Evolutionary conservation across 2,113 vertebrate genomes (phyloP).

Genomic region (Origma solitaria): DNA sequence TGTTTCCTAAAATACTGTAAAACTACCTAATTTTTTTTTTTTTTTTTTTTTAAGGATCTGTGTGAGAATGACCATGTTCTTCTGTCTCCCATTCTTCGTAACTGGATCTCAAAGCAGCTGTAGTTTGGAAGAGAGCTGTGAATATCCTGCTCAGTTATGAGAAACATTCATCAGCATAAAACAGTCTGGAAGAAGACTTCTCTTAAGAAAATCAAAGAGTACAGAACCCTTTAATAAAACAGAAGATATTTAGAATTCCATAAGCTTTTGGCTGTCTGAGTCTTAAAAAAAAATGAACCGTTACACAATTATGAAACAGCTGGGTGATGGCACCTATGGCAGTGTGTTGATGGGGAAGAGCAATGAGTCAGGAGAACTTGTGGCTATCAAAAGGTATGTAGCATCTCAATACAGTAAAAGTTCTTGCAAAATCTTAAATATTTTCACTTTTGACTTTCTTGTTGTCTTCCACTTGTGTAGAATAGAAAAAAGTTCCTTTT

Average conservation of each 20-base stretch:
- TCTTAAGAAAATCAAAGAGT: neutral
- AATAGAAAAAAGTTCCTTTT: neutral
- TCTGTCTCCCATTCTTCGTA: neutral
- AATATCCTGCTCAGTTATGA: conserved; percentile 17
- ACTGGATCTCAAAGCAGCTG: conserved; percentile 1
- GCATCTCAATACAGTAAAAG: neutral
- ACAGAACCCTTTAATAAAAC: neutral
- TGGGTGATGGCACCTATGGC: conserved; percentile 96
- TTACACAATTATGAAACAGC: conserved; percentile 90
- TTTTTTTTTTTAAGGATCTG: neutral
- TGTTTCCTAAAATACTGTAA: neutral
- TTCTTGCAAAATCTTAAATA: neutral
- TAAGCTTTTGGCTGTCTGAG: neutral
- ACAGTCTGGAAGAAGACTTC: neutral
- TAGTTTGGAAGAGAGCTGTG: neutral
- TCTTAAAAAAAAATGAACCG: conserved; percentile 85
- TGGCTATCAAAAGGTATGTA: conserved; percentile 93
- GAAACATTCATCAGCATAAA: neutral
- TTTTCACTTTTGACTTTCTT: neutral
- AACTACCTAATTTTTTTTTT: neutral
- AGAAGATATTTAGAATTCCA: neutral
- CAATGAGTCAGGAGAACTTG: conserved; percentile 93
- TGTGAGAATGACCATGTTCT: conserved; percentile 37
- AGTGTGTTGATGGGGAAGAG: conserved; percentile 95
- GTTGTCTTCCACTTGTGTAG: neutral